Evolutionary conservation across 2,113 vertebrate species (phyloP).

Genomic region (Dissostichus mawsoni): DNA sequence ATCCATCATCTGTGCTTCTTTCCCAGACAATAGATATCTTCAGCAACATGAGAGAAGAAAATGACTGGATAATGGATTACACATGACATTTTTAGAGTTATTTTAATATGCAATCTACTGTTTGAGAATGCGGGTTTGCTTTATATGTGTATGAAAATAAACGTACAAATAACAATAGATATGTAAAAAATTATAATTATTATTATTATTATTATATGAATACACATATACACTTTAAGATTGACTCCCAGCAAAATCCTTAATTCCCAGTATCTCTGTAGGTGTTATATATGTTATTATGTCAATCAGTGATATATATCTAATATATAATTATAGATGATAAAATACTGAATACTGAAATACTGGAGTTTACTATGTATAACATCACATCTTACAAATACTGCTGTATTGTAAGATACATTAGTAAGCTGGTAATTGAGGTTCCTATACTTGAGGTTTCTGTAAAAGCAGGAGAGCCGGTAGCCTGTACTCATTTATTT

Average conservation of each 20-base stretch:
- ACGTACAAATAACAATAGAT: no score
- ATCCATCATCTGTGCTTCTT: conserved; percentile 18
- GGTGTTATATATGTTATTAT: no score
- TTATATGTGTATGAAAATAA: neutral
- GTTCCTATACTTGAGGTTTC: conserved; percentile 22
- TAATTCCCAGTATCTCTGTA: no score
- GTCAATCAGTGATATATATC: no score
- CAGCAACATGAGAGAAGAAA: neutral
- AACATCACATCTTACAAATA: neutral
- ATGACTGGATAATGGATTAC: conserved; percentile 18
- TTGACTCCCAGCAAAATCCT: no score
- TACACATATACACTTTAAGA: no score
- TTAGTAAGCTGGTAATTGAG: conserved; percentile 11
- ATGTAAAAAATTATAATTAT: no score
- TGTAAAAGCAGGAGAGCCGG: conserved; percentile 9
- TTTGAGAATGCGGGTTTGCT: conserved; percentile 9
- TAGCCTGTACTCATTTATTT: conserved; percentile 46
- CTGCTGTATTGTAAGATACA: conserved; percentile 31
- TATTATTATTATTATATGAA: no score
- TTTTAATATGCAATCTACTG: neutral
- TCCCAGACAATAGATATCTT: conserved; percentile 32
- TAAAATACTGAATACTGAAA: conserved; percentile 5
- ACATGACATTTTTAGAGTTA: neutral
- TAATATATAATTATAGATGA: conserved; percentile 11
- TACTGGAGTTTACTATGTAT: conserved; percentile 2